Base-by-base conservation (phyloP, 2,888 invertebrate species). In the Capitulum mitella region DNA sequence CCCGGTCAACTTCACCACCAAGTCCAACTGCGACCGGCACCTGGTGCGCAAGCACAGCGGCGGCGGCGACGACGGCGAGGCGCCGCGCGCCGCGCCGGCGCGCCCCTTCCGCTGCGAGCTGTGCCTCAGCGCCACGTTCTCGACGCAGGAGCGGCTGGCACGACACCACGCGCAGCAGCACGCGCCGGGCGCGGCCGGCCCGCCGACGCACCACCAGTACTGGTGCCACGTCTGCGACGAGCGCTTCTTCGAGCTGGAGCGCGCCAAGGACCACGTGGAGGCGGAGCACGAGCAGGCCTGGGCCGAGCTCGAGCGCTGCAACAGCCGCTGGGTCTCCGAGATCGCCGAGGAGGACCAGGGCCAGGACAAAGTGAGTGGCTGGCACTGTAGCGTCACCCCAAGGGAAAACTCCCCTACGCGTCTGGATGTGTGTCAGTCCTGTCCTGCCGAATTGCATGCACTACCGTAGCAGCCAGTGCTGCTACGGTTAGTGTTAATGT, bases 21-120 rank as follows among this genome's bases (percentile, higher is more conserved):
- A 98, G 85, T 97, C 97, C 19, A 98, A 98, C 86, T 95, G 98
- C 85, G 98, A 98, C 84, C 92, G 98, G 26, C 98, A 98, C 85
- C 87, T 98, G 80, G 87, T 95, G 78, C 89, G 97, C 58, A 97
- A 97, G 84, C 97, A 97, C 84, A 92, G 92, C 19, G 85, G 82
- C 16, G 78, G 48, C 54, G 77, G 78, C 77, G 54, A 78, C 75
- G 61, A 78, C 75, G 86, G 87, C 81, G 87, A 86, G 81, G 84
- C 87, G 82, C 89, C 89, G 86, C 87, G 92, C 82, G 90, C 91
- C 82, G 92, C 92, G 0, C 92, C 92, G 1, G 92, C 92, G 83
- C 88, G 91, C 81, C 93, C 91, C 1, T 93, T 89, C 86, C 93
- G 93, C 84, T 94, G 94, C 84, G 90, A 91, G 32, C 90, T 89